These are phyloP conservation scores for Meloidogyne hapla DNA, from an alignment of 1,140 invertebrate species.

Conservation along the genomic window DNA sequence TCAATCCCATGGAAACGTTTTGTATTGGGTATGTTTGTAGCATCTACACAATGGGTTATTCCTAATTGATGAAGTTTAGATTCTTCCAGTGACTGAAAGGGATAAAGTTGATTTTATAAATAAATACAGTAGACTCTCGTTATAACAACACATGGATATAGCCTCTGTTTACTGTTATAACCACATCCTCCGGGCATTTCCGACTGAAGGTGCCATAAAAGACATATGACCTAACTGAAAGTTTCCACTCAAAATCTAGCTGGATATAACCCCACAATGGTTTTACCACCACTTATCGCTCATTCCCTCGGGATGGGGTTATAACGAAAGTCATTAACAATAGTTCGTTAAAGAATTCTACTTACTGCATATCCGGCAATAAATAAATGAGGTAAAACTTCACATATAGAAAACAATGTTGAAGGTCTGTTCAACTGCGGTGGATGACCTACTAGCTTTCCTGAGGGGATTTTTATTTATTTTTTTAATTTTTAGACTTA, in stretches of 20 bases:
- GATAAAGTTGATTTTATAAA: background rate
- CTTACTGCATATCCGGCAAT: slow-evolving; percentile 44
- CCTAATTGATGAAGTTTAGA: slow-evolving; percentile 48
- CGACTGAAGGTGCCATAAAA: too few relatives aligned
- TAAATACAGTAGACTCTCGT: too few relatives aligned
- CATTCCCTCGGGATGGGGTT: too few relatives aligned
- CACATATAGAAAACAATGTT: slow-evolving; percentile 41
- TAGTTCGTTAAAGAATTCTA: too few relatives aligned
- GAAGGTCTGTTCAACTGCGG: background rate
- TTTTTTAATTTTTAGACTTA: background rate
- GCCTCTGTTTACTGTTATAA: too few relatives aligned
- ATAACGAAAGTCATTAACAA: background rate
- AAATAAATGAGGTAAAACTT: slow-evolving; percentile 48
- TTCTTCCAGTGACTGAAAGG: slow-evolving; percentile 33
- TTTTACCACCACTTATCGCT: too few relatives aligned
- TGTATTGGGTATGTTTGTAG: slow-evolving; percentile 55
- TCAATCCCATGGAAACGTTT: slow-evolving; percentile 31
- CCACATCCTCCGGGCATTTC: too few relatives aligned
- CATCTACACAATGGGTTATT: slow-evolving; percentile 48
- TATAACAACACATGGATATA: too few relatives aligned
- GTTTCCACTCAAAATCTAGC: too few relatives aligned
- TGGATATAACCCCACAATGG: too few relatives aligned
- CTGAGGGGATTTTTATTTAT: background rate
- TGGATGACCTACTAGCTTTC: background rate
- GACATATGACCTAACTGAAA: too few relatives aligned